Evolutionary conservation across 2,113 vertebrate genomes (phyloP), one percentile per base, ranked within the genome.

Genomic region (Egretta garzetta): DNA sequence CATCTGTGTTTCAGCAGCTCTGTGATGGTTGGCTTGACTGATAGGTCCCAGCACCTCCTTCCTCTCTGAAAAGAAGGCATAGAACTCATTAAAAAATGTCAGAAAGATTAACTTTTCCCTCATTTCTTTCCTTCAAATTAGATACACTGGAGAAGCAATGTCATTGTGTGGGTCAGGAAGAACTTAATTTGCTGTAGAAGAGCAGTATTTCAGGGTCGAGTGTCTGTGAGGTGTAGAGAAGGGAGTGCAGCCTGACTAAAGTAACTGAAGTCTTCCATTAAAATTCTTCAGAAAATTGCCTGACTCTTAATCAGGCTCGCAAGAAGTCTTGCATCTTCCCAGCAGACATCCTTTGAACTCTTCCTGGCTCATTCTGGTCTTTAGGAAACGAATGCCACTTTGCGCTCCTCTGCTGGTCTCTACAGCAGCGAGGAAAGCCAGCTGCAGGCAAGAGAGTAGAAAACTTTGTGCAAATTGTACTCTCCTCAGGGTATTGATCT

Each of bases 131-230:
- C 18, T 87, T 89, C 83, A 89, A 81, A 90, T 93, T 90, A 91
- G 80, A 88, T 96, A 47, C 20, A 73, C 63, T 85, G 63, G 26
- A 80, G 84, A 93, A 94, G 70, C 50, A 60, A 45, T 94, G 70
- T 70, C 27, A 0, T 90, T 97, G 95, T 76, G 59, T 95, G 84
- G 89, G 86, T 95, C 89, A 95, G 74, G 62, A 90, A 47, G 59
- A 97, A 80, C 75, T 95, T 96, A 95, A 94, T 94, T 94, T 96
- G 45, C 60, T 96, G 83, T 86, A 67, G 87, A 92, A 90, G 43
- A 93, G 77, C 59, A 84, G 45, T 85, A 79, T 76, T 96, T 90
- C 86, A 87, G 89, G 43, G 82, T 83, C 2, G 32, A 87, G 74
- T 80, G 64, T 85, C 62, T 82, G 74, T 2, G 19, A 94, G 81